These are phyloP conservation scores for Parasteatoda tepidariorum DNA, from an alignment of 1,140 invertebrate species.

Conservation along the genomic window DNA sequence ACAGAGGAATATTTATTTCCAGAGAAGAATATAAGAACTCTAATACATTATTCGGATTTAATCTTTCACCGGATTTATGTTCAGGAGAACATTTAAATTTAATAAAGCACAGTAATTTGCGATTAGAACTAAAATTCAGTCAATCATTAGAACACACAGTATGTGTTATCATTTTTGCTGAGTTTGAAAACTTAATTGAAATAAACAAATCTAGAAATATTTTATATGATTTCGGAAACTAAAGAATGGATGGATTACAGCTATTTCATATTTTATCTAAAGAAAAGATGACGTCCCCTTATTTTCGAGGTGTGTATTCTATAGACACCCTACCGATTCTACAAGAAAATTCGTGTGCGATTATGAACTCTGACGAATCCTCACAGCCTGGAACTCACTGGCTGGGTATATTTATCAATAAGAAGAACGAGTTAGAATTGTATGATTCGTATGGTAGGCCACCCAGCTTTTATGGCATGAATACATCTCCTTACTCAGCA, in stretches of 20 bases:
- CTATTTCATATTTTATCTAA: neutral
- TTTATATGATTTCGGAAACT: conserved; percentile 15
- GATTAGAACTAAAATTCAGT: too few relatives aligned
- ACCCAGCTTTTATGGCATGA: conserved; percentile 2
- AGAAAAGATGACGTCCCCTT: neutral
- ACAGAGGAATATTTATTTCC: neutral
- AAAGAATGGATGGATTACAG: conserved; percentile 4
- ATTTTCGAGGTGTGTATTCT: neutral
- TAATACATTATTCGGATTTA: neutral
- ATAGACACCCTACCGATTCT: neutral
- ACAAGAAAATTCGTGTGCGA: neutral
- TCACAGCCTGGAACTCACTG: neutral
- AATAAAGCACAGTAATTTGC: neutral
- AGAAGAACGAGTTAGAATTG: neutral
- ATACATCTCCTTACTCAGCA: neutral
- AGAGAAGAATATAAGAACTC: neutral
- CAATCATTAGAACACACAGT: neutral
- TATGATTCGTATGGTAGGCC: neutral
- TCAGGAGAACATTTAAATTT: neutral
- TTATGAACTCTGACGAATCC: neutral
- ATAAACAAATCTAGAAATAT: conserved; percentile 32
- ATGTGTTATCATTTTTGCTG: neutral
- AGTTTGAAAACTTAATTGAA: conserved; percentile 13
- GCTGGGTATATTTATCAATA: neutral
- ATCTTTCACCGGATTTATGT: neutral